Conservation (phyloP, 2,113 vertebrate species). For the Seriola aureovittata region DNA sequence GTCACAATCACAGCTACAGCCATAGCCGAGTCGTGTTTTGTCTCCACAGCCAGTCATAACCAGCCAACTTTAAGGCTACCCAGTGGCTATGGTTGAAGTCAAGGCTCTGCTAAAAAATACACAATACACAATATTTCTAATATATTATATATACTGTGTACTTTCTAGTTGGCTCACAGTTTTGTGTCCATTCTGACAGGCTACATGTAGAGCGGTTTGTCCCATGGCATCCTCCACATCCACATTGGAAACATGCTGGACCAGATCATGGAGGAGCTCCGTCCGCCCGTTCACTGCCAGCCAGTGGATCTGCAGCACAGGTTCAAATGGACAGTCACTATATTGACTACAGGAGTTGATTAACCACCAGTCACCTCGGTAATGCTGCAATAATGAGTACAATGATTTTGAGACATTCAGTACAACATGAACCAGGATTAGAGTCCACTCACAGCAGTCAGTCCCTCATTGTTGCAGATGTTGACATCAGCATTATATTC, state of each 20-base stretch:
- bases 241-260: slow-evolving; percentile 96
- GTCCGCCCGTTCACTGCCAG: slow-evolving; percentile 97
- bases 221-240: slow-evolving; percentile 99
- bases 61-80: too few species aligned
- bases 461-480: slow-evolving; percentile 99
- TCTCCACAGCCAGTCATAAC: too few species aligned
- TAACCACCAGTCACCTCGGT: background rate
- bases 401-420: background rate
- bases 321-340: background rate
- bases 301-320: slow-evolving; percentile 93
- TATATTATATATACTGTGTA: background rate
- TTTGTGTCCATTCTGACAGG: slow-evolving; percentile 98
- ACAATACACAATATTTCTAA: too few species aligned
- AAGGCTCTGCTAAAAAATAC: too few species aligned
- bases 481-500: slow-evolving; percentile 98
- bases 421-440: background rate
- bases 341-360: background rate
- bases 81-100: too few species aligned
- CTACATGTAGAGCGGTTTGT: slow-evolving; percentile 97
- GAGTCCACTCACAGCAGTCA: slow-evolving; percentile 93
- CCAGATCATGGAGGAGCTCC: slow-evolving; percentile 96
- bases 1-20: too few species aligned
- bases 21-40: too few species aligned
- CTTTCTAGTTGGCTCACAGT: slow-evolving; percentile 82
- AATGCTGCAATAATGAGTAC: background rate